Evolutionary conservation across 23 tunicate genomes (phyloP), one percentile per base, ranked within the genome.

Genomic region (Ciona savignyi): DNA sequence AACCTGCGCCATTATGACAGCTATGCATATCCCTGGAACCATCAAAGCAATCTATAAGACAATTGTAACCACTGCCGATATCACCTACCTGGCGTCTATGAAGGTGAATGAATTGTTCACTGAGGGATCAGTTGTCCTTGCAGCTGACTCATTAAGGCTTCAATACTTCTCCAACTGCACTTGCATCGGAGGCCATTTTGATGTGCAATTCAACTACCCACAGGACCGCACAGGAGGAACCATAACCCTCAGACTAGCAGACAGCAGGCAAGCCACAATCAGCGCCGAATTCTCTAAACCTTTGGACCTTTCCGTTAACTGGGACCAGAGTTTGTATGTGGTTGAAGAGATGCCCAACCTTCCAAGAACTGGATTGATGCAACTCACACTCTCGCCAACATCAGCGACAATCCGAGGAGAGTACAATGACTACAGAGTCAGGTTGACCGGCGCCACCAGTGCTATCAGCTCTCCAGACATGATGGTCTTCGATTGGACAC

Each of bases 121-220:
- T n/a, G n/a, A n/a, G n/a, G n/a, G n/a, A n/a, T n/a, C n/a, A n/a
- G n/a, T n/a, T n/a, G n/a, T n/a, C n/a, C n/a, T n/a, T n/a, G n/a
- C n/a, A n/a, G n/a, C n/a, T n/a, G n/a, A n/a, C n/a, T n/a, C n/a
- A n/a, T n/a, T n/a, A n/a, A n/a, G n/a, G n/a, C n/a, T 66, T 9
- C 2, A 34, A 22, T 66, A 66, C 25, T 29, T 22, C 25, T 66
- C 70, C 29, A 66, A 66, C 30, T 66, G 70, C 70, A 33, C 70
- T 29, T 33, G 29, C 4, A 66, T 66, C 29, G 70, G 70, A 33
- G 70, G 70, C 1, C 34, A 66, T n/a, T n/a, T n/a, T n/a, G n/a
- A n/a, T n/a, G n/a, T n/a, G n/a, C n/a, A n/a, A n/a, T n/a, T n/a
- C n/a, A n/a, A n/a, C n/a, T n/a, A n/a, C n/a, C n/a, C n/a, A n/a